These are phyloP conservation scores for Rotaria macrura DNA, from an alignment of 2,888 invertebrate genomes.

Conservation along the genomic window DNA sequence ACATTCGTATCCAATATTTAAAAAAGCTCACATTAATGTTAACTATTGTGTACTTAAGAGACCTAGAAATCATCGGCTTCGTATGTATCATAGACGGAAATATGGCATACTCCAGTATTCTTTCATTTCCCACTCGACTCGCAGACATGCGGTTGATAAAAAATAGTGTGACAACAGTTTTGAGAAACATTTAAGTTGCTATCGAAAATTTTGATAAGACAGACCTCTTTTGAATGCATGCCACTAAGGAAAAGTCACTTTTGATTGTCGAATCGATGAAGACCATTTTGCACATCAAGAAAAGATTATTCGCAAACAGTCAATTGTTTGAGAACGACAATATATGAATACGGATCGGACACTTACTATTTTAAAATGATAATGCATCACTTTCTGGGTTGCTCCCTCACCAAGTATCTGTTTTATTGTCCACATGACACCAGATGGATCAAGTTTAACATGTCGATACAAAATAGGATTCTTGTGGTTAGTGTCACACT, in stretches of 20 bases:
- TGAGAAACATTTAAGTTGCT: background rate
- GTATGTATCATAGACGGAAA: too few species aligned
- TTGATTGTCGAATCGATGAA: background rate
- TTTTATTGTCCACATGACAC: background rate
- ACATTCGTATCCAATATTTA: too few species aligned
- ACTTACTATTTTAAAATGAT: background rate
- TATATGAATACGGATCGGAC: background rate
- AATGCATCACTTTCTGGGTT: background rate
- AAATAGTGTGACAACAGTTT: background rate
- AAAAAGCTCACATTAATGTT: too few species aligned
- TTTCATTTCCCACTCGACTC: background rate
- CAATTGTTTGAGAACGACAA: background rate
- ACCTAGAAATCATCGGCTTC: too few species aligned
- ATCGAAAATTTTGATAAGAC: background rate
- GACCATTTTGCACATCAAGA: background rate
- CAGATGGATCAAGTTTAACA: background rate
- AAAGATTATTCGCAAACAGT: background rate
- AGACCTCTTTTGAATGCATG: background rate
- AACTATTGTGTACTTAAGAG: too few species aligned
- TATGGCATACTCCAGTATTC: background rate
- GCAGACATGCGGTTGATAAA: background rate
- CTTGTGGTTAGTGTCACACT: background rate
- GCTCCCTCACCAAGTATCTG: background rate
- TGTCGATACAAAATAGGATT: background rate
- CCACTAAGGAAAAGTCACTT: background rate